A percentile compares a stretch with the other conserved stretches of the same genome.
phyloP scores from a whole-genome alignment of 2,797 vertebrate species.

The Lerista edwardsae region DNA sequence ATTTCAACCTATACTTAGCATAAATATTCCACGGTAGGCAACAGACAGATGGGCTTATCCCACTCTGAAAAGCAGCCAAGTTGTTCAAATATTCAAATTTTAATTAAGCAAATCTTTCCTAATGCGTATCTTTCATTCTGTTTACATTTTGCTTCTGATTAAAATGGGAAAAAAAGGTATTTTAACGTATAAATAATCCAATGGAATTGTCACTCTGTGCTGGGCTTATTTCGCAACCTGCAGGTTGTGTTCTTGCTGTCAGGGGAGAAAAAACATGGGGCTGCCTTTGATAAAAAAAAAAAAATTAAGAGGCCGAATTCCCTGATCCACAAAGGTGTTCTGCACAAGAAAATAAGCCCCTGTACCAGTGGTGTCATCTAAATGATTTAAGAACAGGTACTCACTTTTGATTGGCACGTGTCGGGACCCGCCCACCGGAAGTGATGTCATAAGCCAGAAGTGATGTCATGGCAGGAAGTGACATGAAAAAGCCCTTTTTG shows the following conservation, averaged over 20 bases:
- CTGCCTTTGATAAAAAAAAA: neutral
- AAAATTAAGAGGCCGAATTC: no score
- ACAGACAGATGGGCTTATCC: conserved; percentile 38
- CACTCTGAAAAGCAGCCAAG: conserved; percentile 33
- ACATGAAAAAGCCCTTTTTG: no score
- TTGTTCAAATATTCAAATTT: conserved; percentile 45
- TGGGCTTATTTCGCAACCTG: neutral
- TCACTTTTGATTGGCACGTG: no score
- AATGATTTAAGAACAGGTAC: no score
- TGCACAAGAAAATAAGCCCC: no score
- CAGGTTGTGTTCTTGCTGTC: neutral
- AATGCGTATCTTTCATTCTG: conserved; percentile 38
- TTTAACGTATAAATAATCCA: conserved; percentile 15
- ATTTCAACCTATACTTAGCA: conserved; percentile 9
- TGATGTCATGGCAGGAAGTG: no score
- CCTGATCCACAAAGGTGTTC: no score
- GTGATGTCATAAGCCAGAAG: no score
- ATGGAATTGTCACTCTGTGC: neutral
- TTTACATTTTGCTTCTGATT: conserved; percentile 30
- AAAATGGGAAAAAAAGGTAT: neutral
- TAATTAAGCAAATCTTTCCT: conserved; percentile 44
- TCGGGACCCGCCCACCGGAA: no score
- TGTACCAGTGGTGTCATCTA: no score
- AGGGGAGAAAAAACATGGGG: neutral
- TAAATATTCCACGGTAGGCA: conserved; percentile 33